phyloP scores from a whole-genome alignment of 2,113 vertebrate genomes.

The Colossoma macropomum region DNA sequence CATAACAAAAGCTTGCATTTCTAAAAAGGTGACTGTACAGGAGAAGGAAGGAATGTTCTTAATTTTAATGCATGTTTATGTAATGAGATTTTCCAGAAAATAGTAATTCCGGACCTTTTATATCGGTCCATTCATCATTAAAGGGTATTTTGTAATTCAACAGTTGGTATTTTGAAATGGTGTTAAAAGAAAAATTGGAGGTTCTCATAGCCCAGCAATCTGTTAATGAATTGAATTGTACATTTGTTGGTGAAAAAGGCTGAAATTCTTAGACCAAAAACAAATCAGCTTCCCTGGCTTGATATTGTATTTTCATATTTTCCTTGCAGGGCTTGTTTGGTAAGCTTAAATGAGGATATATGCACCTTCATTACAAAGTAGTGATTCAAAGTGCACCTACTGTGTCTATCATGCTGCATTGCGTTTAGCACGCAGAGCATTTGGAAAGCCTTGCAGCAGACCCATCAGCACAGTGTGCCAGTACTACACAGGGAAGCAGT shows the following conservation, averaged over 20 bases:
- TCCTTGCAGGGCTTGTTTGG: not conserved
- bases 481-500: constrained; percentile 5
- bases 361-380: not conserved
- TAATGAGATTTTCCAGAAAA: no score
- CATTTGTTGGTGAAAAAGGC: not conserved
- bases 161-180: no score
- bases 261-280: not conserved
- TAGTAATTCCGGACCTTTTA: no score
- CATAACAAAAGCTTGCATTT: no score
- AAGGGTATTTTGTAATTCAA: no score
- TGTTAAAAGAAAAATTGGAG: no score
- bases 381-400: not conserved
- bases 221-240: no score
- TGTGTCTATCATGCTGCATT: not conserved
- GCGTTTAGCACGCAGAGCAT: not conserved
- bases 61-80: not conserved
- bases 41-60: not conserved
- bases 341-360: not conserved
- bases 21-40: not conserved
- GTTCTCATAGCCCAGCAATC: no score
- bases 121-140: no score
- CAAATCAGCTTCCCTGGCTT: not conserved
- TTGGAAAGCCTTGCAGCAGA: constrained; percentile 1
- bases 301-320: not conserved
- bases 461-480: constrained; percentile 11